Evolutionary conservation across 2,888 invertebrate genomes (phyloP).

Genomic region (Tridacna crocea): DNA sequence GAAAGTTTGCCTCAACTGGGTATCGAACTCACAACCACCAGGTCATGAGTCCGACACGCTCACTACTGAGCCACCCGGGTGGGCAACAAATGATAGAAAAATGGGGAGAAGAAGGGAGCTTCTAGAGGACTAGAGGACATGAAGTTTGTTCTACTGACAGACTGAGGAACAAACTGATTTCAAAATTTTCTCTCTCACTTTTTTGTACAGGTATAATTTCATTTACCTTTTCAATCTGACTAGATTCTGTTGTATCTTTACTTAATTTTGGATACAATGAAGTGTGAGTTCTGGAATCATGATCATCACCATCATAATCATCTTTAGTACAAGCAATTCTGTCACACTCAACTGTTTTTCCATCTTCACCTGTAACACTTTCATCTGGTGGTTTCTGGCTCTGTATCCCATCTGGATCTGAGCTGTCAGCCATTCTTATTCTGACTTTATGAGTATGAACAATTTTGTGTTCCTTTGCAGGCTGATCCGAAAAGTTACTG

Average conservation of each 20-base stretch:
- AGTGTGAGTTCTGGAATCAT: not conserved
- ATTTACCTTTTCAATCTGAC: slow-evolving; percentile 9
- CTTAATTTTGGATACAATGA: not conserved
- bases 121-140: too few relatives aligned
- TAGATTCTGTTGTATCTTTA: not conserved
- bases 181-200: too few relatives aligned
- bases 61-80: too few relatives aligned
- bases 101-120: too few relatives aligned
- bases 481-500: not conserved
- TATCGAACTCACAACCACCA: too few relatives aligned
- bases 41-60: too few relatives aligned
- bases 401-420: not conserved
- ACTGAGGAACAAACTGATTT: too few relatives aligned
- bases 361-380: not conserved
- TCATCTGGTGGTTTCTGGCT: not conserved
- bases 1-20: too few relatives aligned
- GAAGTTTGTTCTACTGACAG: too few relatives aligned
- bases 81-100: too few relatives aligned
- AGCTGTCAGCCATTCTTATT: not conserved
- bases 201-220: too few relatives aligned
- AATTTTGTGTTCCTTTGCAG: not conserved
- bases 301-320: not conserved
- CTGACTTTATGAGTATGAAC: slow-evolving; percentile 2
- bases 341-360: not conserved
- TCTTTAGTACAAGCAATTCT: not conserved